Evolutionary conservation across 2,888 invertebrate genomes (phyloP).

Genomic region (Campopleginae sp.): DNA sequence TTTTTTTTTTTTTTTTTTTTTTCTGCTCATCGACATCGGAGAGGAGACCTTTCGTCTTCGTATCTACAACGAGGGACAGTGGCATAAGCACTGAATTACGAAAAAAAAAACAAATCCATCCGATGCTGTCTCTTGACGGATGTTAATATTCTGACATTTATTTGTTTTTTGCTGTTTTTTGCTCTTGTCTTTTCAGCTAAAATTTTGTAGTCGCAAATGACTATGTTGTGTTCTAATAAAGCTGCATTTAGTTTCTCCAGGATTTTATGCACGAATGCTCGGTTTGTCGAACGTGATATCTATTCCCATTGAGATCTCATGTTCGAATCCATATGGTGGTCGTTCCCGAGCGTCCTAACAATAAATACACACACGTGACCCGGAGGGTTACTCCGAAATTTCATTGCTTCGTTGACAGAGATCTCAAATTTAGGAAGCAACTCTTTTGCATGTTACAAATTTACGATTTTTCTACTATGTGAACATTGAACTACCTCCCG

Average conservation of each 20-base stretch:
- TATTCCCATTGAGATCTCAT: conserved; percentile 28
- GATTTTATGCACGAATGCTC: conserved; percentile 27
- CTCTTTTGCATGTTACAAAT: background rate
- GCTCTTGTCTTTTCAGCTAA: background rate
- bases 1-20: conserved; percentile 29
- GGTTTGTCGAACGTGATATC: conserved; percentile 42
- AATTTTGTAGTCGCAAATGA: conserved; percentile 8
- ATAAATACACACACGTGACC: conserved; percentile 2
- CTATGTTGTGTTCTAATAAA: conserved; percentile 9
- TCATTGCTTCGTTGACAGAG: background rate
- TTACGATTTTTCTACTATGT: background rate
- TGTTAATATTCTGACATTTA: background rate
- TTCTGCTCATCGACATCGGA: conserved; percentile 42
- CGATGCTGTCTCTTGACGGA: background rate
- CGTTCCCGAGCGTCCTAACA: conserved; percentile 12
- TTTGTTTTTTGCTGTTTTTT: conserved; percentile 15
- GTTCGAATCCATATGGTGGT: background rate
- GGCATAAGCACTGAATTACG: conserved; percentile 45
- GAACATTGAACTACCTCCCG: background rate
- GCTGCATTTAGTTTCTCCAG: background rate
- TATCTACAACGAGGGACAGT: conserved; percentile 46
- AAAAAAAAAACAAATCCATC: conserved; percentile 48
- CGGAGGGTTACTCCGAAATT: conserved; percentile 9
- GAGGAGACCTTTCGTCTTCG: conserved; percentile 41
- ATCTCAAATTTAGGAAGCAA: background rate